Base-by-base conservation (phyloP, 2,113 vertebrate genomes). In the Microtus oregoni region DNA sequence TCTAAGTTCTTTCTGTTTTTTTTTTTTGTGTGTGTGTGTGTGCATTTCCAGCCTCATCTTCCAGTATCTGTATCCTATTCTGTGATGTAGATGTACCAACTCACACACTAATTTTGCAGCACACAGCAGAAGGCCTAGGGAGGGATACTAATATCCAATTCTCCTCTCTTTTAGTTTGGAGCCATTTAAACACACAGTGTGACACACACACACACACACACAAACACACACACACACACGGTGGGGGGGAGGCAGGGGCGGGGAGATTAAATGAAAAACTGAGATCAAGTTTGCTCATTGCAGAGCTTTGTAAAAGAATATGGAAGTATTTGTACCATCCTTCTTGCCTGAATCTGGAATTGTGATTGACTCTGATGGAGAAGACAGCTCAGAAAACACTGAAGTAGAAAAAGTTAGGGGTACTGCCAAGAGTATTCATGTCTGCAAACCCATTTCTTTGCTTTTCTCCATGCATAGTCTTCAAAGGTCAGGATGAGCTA, bases 111-210 rank as follows among this genome's bases (percentile, higher is more conserved):
- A 22, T 55, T 73, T n/a, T 52, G 41, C 7, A 58, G 68, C 28
- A 20, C 19, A 50, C 1, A 32, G 24, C 14, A 32, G 17, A 50
- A 61, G 17, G 14, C 1, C 4, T 8, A 35, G 2, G 26, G 1
- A 78, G 5, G 22, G 2, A 78, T 86, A 26, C 22, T 30, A 3
- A 2, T 79, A 32, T 11, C 3, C 13, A 67, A 3, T 67, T 28
- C 28, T 67, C 17, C 11, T 67, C 17, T 30, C 13, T 24, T 92
- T 52, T 35, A 52, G 50, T 28, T 44, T 41, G 77, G 41, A 55
- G 50, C 35, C 72, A 44, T 0, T 67, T 61, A 65, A 86, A 93
- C 10, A 83, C 4, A 75, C 30, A 50, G 24, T 55, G 38, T 35
- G 0, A 52, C 14, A 52, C 7, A 79, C 8, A 11, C 77, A 19